Evolutionary conservation across 2,797 vertebrate species (phyloP), one percentile per base, ranked within the genome.

Genomic region (Cryptoblepharus egeriae): DNA sequence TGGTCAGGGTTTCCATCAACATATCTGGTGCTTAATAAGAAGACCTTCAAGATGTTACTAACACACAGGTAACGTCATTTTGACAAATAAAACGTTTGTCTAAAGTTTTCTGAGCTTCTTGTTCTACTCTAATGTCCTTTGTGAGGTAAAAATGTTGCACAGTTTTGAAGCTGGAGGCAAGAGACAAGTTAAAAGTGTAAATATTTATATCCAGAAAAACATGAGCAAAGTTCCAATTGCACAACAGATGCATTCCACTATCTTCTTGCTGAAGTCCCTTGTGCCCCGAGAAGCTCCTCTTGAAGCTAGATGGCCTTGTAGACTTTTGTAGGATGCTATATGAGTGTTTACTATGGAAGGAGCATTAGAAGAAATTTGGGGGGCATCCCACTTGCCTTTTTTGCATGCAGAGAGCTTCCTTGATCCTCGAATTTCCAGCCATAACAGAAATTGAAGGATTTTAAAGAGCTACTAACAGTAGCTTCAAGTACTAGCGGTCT

Each of bases 21-120:
- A 93, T 97, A 94, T 93, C 95, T 96, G 94, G 94, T 95, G 93
- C 94, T 95, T 94, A 97, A 97, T 95, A 96, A 88, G 92, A 96
- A 95, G 96, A 98, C 97, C 97, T 99, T 99, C 96, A 96, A 82
- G 92, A 89, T 92, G 78, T 95, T 99, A 76, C 94, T 99, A 92
- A 93, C 93, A 90, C 98, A 99, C 97, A 99, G 98, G 98, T 99
- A 98, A 95, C 42, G 49, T 32, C 16, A 76, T 83, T 87, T 87
- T 89, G 78, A 3, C 32, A 35, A 12, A 65, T 57, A 89, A 75
- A 88, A 69, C 79, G 75, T 89, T 87, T 88, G 78, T 30, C 0
- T 2, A 68, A 1, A 67, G 7, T 79, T 73, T 32, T 57, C 5
- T 68, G 24, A 58, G 61, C 15, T 26, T 28, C 39, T 68, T 72